A percentile compares a stretch with the other conserved stretches of the same genome.
Evolutionary conservation across 2,113 vertebrate genomes (phyloP).

Genomic region (Eptatretus burgeri): DNA sequence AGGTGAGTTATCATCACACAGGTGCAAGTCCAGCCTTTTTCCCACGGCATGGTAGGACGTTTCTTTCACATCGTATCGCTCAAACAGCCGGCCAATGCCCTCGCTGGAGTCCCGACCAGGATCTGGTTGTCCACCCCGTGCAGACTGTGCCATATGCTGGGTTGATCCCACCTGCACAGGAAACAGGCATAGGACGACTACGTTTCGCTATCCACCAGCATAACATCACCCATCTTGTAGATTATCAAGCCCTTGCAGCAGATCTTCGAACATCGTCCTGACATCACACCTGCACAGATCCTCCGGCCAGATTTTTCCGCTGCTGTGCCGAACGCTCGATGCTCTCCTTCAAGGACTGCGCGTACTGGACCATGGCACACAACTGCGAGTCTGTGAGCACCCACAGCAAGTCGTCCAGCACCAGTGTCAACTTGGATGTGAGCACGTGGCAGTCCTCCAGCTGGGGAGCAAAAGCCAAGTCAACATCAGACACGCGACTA

Average conservation of each 20-base stretch:
- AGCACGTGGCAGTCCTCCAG: slow-evolving; percentile 84
- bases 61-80: slow-evolving; percentile 66
- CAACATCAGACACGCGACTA: too few relatives aligned
- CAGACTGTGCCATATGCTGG: too few relatives aligned
- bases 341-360: slow-evolving; percentile 69
- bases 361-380: slow-evolving; percentile 82
- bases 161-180: too few relatives aligned
- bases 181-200: too few relatives aligned
- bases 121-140: too few relatives aligned
- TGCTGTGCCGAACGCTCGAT: slow-evolving; percentile 83
- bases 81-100: slow-evolving; percentile 53
- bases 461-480: slow-evolving; percentile 14
- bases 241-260: too few relatives aligned
- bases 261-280: too few relatives aligned
- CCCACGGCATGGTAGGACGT: slow-evolving; percentile 88
- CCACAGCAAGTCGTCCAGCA: slow-evolving; percentile 83
- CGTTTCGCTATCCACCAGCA: too few relatives aligned
- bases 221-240: too few relatives aligned
- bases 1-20: slow-evolving; percentile 65
- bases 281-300: slow-evolving; percentile 29
- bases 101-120: neutral
- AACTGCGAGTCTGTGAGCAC: slow-evolving; percentile 88
- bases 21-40: slow-evolving; percentile 68
- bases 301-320: slow-evolving; percentile 63
- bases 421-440: slow-evolving; percentile 71